Base-by-base conservation (phyloP, 1,140 invertebrate genomes). In the Lepidostoma basale region DNA sequence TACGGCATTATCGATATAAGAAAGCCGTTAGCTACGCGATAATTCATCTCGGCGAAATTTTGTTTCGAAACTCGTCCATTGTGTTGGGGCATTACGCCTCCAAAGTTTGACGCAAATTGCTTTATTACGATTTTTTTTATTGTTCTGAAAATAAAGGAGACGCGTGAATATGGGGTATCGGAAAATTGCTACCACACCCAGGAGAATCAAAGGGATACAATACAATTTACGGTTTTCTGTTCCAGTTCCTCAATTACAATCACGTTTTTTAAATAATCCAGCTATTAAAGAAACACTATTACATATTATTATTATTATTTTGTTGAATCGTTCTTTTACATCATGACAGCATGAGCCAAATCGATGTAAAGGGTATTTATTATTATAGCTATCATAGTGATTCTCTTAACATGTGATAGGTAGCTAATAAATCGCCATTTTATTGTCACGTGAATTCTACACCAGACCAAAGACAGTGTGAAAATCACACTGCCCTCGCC, bases 81-180 rank as follows among this genome's bases (percentile, higher is more conserved):
- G 67, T 58, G 39, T 30, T 23, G 33, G 10, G 60, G 59, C 67
- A 63, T 62, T 40, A 54, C 39, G 25, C 36, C 20, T 40, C n/a
- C 12, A 44, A 58, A 62, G 22, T 62, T 56, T 47, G 36, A 62
- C 47, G 64, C 18, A 64, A 67, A 71, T 67, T 67, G 69, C 69
- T 71, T 71, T 71, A 71, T 71, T 71, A 71, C 49, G 59, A 67
- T 63, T 67, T 70, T n/a, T 69, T 71, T 71, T 71, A 71, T 71
- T 71, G 69, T 66, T 62, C 62, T 45, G 39, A 44, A 72, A 68
- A 70, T 62, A 67, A 67, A 67, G 45, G 63, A 42, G 40, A 52
- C 40, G 36, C 59, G 67, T 47, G 60, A 62, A 45, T 25, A 36
- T 14, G n/a, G 62, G 23, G 28, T 18, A 69, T 64, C 47, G 33